These are phyloP conservation scores for Cerastis leucographa DNA, from an alignment of 2,888 invertebrate species.

Conservation along the genomic window DNA sequence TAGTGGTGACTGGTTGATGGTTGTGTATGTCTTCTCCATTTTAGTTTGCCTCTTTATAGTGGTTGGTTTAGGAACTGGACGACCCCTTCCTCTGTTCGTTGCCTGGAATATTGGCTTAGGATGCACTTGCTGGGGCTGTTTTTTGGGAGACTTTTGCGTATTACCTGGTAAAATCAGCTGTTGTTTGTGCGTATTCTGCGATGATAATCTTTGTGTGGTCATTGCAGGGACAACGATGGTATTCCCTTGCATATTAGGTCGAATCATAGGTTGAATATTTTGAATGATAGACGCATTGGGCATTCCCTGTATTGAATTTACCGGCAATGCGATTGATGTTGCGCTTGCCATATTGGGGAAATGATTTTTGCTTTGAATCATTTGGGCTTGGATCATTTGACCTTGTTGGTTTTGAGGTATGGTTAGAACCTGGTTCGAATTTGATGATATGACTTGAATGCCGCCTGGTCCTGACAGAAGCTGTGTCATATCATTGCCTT, in stretches of 20 bases:
- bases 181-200: conserved; percentile 87
- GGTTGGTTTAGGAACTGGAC: conserved; percentile 87
- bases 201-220: conserved; percentile 85
- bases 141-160: conserved; percentile 88
- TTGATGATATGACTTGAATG: conserved; percentile 89
- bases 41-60: conserved; percentile 88
- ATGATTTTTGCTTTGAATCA: conserved; percentile 88
- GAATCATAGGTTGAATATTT: conserved; percentile 89
- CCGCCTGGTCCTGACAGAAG: conserved; percentile 86
- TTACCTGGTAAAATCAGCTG: conserved; percentile 85
- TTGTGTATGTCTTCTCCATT: conserved; percentile 87
- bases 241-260: conserved; percentile 87
- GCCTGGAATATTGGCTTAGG: conserved; percentile 89
- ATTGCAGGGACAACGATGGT: conserved; percentile 87
- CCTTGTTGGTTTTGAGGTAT: conserved; percentile 86
- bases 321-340: conserved; percentile 87
- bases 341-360: conserved; percentile 89
- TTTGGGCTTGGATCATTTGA: conserved; percentile 75
- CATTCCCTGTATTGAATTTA: conserved; percentile 88
- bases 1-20: conserved; percentile 86
- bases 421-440: conserved; percentile 88
- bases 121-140: conserved; percentile 86
- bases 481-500: conserved; percentile 87
- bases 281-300: conserved; percentile 86
- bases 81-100: conserved; percentile 84